Conservation (phyloP, 2,797 vertebrate species). For the Taenioides sp. region DNA sequence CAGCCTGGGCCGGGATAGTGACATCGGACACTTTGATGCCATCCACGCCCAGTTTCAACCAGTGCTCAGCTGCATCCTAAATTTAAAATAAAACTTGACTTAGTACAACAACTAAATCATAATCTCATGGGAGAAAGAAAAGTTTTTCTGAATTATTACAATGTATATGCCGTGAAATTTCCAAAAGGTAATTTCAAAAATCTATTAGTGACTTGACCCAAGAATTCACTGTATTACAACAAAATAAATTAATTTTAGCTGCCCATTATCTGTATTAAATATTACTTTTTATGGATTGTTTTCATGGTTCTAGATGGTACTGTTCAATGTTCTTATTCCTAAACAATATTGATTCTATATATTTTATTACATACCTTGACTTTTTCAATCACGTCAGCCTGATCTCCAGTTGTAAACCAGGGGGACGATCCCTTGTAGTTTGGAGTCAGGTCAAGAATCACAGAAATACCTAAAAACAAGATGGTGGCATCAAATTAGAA, state of each 20-base stretch:
- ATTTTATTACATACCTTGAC: conserved; percentile 57
- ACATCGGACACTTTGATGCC: conserved; percentile 80
- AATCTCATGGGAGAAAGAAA: too few relatives aligned
- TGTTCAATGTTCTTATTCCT: neutral
- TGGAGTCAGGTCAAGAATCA: conserved; percentile 87
- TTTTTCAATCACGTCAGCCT: conserved; percentile 25
- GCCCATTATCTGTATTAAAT: too few relatives aligned
- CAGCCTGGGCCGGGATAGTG: neutral
- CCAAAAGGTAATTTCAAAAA: too few relatives aligned
- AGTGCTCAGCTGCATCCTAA: conserved; percentile 77
- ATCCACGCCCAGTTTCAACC: conserved; percentile 77
- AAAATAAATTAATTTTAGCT: too few relatives aligned
- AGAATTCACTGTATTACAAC: too few relatives aligned
- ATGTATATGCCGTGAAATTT: too few relatives aligned
- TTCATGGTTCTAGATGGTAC: neutral
- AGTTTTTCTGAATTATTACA: too few relatives aligned
- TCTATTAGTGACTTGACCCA: too few relatives aligned
- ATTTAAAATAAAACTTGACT: conserved; percentile 9
- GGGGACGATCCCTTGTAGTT: conserved; percentile 65
- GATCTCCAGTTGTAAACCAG: conserved; percentile 66
- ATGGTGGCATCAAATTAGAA: neutral
- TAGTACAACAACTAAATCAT: neutral
- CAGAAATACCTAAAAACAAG: conserved; percentile 75
- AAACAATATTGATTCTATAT: too few relatives aligned
- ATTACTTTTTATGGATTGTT: neutral